These are phyloP conservation scores for Schizothorax lantsangensis DNA, from an alignment of 2,797 vertebrate species.

Conservation along the genomic window DNA sequence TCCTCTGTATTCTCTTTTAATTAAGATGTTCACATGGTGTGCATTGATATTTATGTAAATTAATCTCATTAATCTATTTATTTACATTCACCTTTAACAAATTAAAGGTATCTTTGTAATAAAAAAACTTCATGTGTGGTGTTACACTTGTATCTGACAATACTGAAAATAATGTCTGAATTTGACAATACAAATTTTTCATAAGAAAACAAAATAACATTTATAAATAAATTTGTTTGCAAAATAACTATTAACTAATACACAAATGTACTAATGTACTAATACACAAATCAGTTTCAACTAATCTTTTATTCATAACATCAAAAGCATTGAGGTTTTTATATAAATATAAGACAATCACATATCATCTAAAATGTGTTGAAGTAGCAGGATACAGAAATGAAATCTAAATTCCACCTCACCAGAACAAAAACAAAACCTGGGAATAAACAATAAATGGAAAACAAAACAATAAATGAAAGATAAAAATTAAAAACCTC, in stretches of 20 bases:
- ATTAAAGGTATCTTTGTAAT: not conserved
- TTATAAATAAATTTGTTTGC: not conserved
- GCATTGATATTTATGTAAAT: constrained; percentile 37
- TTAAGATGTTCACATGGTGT: constrained; percentile 1
- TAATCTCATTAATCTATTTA: constrained; percentile 26
- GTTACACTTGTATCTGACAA: not conserved
- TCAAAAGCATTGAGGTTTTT: not conserved
- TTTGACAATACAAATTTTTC: not conserved
- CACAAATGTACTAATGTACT: not conserved
- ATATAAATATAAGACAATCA: not conserved
- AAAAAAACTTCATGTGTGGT: not conserved
- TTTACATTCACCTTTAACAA: not conserved
- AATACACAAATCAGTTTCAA: not conserved
- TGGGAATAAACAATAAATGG: constrained; percentile 29
- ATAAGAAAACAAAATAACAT: not conserved
- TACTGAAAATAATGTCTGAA: not conserved
- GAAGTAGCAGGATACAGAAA: not conserved
- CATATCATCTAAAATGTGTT: not conserved
- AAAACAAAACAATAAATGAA: constrained; percentile 41
- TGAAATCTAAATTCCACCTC: not conserved
- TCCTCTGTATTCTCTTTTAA: not conserved
- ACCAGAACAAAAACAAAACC: constrained; percentile 12
- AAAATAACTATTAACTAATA: not conserved
- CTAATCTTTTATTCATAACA: not conserved
- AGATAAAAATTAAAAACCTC: constrained; percentile 62